Conservation (phyloP, 2,888 invertebrate species). For the Idaea biselata region DNA sequence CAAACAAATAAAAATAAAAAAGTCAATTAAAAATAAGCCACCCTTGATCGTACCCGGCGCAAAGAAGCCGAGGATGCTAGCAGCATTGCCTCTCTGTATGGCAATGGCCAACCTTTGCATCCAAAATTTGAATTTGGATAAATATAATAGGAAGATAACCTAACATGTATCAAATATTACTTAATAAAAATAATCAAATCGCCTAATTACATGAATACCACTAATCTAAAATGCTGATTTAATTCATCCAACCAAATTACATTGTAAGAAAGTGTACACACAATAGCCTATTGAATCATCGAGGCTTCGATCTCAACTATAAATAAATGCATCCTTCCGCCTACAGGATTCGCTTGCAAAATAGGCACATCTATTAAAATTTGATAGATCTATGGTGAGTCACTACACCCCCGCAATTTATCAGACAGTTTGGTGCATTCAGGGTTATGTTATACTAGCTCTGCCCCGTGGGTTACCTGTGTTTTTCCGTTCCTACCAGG, state of each 20-base stretch:
- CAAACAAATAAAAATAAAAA: too few species aligned
- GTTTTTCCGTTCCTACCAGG: too few species aligned
- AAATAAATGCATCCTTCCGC: conserved; percentile 49
- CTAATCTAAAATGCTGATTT: background rate
- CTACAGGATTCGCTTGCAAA: conserved; percentile 56
- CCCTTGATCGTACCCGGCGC: too few species aligned
- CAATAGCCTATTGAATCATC: conserved; percentile 42
- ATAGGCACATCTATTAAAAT: conserved; percentile 59
- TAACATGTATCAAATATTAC: too few species aligned
- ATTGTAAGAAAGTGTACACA: conserved; percentile 12
- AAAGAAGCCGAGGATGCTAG: too few species aligned
- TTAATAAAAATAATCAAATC: background rate
- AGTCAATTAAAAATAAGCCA: too few species aligned
- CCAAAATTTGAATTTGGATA: too few species aligned
- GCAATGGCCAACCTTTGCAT: too few species aligned
- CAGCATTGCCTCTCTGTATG: too few species aligned
- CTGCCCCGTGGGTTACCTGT: too few species aligned
- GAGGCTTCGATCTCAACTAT: conserved; percentile 45
- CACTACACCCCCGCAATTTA: conserved; percentile 35
- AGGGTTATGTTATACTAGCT: conserved; percentile 25
- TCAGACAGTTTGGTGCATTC: conserved; percentile 35
- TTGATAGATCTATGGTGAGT: conserved; percentile 53
- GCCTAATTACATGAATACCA: background rate
- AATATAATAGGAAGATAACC: too few species aligned
- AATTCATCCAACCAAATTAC: conserved; percentile 12